Conservation (phyloP, 2,797 vertebrate species). For the Malacoraja senta region DNA sequence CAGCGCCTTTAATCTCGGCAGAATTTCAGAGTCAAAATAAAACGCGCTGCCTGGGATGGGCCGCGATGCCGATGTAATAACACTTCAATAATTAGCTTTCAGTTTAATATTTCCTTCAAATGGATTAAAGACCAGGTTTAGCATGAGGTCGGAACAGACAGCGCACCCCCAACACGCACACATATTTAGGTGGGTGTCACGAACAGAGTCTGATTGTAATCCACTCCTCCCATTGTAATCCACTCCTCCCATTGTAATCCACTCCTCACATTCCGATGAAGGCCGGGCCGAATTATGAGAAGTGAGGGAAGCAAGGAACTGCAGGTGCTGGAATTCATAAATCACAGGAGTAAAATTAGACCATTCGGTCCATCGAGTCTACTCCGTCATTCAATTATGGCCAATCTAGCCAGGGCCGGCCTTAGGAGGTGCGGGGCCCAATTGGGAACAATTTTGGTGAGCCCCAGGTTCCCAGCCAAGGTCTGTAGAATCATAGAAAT, state of each 20-base stretch:
- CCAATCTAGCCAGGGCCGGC: too few relatives aligned
- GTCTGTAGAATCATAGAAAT: too few relatives aligned
- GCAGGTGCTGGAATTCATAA: too few relatives aligned
- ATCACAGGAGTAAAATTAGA: too few relatives aligned
- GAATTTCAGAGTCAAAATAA: slow-evolving; percentile 69
- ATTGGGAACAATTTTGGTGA: too few relatives aligned
- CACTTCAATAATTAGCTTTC: background rate
- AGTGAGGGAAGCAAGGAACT: too few relatives aligned
- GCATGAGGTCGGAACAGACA: background rate
- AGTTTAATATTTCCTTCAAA: background rate
- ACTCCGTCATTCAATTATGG: too few relatives aligned
- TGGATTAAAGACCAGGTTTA: background rate
- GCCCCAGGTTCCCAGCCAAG: too few relatives aligned
- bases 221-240: background rate
- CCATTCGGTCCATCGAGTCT: too few relatives aligned
- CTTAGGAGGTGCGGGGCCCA: too few relatives aligned
- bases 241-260: background rate
- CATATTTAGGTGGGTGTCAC: background rate
- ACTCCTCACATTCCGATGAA: background rate
- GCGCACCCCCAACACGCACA: too few relatives aligned
- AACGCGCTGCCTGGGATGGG: slow-evolving; percentile 42
- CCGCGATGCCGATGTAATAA: background rate
- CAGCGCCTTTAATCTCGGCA: slow-evolving; percentile 65
- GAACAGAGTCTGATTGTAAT: background rate
- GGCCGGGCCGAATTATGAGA: background rate